Conservation (phyloP, 2,797 vertebrate species). For the Chelmon rostratus region DNA sequence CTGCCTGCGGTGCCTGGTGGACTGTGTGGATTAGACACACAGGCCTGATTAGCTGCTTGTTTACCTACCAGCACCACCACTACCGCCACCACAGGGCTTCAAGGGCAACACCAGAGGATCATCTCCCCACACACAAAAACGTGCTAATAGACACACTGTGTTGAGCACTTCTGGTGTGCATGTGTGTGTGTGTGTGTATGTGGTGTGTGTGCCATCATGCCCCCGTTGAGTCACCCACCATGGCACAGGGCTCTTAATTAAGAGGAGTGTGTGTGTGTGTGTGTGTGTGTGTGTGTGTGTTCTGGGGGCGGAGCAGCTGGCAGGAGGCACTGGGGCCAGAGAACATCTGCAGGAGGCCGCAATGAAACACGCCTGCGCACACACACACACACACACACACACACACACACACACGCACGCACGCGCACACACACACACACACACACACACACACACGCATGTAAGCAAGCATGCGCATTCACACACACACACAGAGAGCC, state of each 20-base stretch:
- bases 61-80: conserved; percentile 93
- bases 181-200: conserved; percentile 38
- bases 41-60: conserved; percentile 94
- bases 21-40: conserved; percentile 91
- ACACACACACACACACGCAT: conserved; percentile 1
- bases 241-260: conserved; percentile 97
- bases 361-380: conserved; percentile 45
- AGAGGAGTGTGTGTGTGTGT: conserved; percentile 87
- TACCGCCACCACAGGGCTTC: conserved; percentile 68
- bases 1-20: conserved; percentile 64
- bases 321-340: conserved; percentile 94
- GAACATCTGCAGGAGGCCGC: conserved; percentile 94
- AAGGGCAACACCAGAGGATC: conserved; percentile 73
- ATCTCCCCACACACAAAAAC: conserved; percentile 37
- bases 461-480: conserved; percentile 41
- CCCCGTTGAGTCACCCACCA: conserved; percentile 88
- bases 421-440: conserved; percentile 42
- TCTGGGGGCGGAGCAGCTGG: conserved; percentile 94
- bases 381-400: conserved; percentile 21
- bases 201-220: conserved; percentile 87
- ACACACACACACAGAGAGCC: conserved; percentile 28
- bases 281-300: conserved; percentile 77
- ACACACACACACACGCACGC: conserved; percentile 7
- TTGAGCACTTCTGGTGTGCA: conserved; percentile 32
- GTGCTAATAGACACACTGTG: conserved; percentile 47